Percentiles rank a stretch among this genome's conserved stretches.
Conservation (phyloP, 1,140 invertebrate species). For the Drosophila elegans region DNA sequence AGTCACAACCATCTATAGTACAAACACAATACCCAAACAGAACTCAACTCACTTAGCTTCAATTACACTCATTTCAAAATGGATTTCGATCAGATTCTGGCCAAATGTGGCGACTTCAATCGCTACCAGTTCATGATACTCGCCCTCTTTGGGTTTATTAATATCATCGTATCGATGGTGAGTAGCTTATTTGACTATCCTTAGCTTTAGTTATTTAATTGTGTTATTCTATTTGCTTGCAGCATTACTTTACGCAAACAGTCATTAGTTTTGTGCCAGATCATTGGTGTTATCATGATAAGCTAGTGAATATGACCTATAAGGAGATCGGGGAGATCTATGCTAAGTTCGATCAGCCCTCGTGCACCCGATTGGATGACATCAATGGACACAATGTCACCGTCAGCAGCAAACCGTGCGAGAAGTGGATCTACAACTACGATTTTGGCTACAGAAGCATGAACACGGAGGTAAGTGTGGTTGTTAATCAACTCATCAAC, state of each 20-base stretch:
- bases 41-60: conserved; percentile 4
- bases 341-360: conserved; percentile 67
- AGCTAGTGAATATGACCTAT: conserved; percentile 79
- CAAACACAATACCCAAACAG: conserved; percentile 22
- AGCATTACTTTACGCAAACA: conserved; percentile 87
- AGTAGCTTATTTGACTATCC: conserved; percentile 1
- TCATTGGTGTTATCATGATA: conserved; percentile 84
- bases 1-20: conserved; percentile 42
- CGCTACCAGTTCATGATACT: conserved; percentile 87
- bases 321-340: conserved; percentile 80
- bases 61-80: conserved; percentile 57
- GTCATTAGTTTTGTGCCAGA: conserved; percentile 86
- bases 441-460: conserved; percentile 86
- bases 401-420: conserved; percentile 77
- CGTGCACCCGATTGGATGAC: conserved; percentile 70
- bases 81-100: conserved; percentile 87
- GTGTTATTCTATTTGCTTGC: background rate
- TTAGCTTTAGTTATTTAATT: background rate
- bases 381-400: conserved; percentile 62
- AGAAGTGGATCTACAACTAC: conserved; percentile 86
- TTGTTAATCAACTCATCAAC: background rate
- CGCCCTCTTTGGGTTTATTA: conserved; percentile 86
- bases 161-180: conserved; percentile 86
- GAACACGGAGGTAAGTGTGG: conserved; percentile 86
- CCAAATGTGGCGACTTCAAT: conserved; percentile 87